phyloP scores from a whole-genome alignment of 2,113 vertebrate genomes.

The Bos taurus region DNA sequence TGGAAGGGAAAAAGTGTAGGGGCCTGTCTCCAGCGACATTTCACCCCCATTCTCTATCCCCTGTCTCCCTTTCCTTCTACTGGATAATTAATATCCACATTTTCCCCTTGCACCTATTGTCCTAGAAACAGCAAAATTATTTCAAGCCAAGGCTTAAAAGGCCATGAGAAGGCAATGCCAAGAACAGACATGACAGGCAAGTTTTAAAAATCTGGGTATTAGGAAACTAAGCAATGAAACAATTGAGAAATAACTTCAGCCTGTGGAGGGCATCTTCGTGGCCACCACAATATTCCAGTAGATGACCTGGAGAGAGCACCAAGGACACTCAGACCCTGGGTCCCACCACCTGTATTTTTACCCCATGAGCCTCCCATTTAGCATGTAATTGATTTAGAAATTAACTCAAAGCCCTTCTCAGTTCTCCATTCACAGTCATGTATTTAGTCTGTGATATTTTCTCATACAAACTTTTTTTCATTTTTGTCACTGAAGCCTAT shows the following conservation, averaged over 20 bases:
- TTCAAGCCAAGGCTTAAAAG: neutral
- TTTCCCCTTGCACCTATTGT: neutral
- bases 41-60: neutral
- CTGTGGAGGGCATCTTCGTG: neutral
- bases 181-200: neutral
- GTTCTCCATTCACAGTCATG: neutral
- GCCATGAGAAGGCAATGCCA: neutral
- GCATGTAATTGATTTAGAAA: neutral
- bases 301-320: neutral
- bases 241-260: neutral
- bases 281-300: neutral
- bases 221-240: neutral
- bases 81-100: neutral
- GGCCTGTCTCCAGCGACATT: neutral
- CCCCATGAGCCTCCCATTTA: neutral
- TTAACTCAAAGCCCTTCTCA: neutral
- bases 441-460: neutral
- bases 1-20: neutral
- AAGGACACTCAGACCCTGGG: neutral
- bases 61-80: neutral
- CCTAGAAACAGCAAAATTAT: neutral
- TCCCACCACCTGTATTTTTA: neutral
- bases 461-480: neutral
- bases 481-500: neutral
- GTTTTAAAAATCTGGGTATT: neutral